Evolutionary conservation across 2,797 vertebrate genomes (phyloP).

Genomic region (Chloroceryle amazona): DNA sequence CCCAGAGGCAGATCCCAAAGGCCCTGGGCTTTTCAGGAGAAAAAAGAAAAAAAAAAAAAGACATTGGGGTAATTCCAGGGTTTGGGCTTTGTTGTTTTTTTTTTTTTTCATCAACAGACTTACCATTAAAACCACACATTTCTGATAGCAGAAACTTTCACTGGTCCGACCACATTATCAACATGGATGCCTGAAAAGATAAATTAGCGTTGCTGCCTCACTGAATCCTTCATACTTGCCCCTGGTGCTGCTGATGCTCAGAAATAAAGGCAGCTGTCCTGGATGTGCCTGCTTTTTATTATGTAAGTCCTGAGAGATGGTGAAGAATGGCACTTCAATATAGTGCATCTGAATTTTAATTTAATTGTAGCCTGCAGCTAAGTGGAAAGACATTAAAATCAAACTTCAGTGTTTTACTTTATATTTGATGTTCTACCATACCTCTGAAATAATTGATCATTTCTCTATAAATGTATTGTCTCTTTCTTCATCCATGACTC

Average conservation of each 20-base stretch:
- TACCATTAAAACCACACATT: not conserved
- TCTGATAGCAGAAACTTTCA: not conserved
- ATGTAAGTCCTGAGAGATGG: not conserved
- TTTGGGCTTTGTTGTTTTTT: not conserved
- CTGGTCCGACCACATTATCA: not conserved
- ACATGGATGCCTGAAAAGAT: not conserved
- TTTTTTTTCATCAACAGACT: not conserved
- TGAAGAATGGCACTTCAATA: not conserved
- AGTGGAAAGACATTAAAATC: conserved; percentile 61
- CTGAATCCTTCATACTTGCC: not conserved
- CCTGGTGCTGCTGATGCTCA: not conserved
- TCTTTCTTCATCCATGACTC: not conserved
- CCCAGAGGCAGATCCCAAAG: not conserved
- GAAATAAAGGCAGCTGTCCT: not conserved
- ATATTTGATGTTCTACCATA: not conserved
- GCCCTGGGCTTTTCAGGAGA: not conserved
- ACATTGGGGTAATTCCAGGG: not conserved
- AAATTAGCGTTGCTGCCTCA: not conserved
- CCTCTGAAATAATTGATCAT: conserved; percentile 31
- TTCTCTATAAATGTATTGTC: not conserved
- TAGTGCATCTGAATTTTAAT: conserved; percentile 59
- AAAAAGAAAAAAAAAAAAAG: not conserved
- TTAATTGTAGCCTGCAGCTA: conserved; percentile 51
- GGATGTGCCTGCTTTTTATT: not conserved
- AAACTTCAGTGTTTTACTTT: conserved; percentile 23